Base-by-base conservation (phyloP, 2,797 vertebrate species). In the Hirundo rustica region DNA sequence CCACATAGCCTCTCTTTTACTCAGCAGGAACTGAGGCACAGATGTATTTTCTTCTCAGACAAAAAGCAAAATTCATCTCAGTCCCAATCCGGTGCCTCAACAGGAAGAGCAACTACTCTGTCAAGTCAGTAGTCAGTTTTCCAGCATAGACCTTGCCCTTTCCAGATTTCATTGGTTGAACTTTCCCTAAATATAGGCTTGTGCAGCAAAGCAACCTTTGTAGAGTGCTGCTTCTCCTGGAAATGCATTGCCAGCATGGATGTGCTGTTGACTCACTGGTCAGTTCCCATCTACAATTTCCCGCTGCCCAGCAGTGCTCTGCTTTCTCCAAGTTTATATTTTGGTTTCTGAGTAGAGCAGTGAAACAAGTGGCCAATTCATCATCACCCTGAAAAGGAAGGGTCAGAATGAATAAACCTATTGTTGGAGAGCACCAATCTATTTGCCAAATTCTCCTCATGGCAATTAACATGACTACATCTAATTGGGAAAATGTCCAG, bases 331-430 rank as follows among this genome's bases (percentile, higher is more conserved):
- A 80, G 78, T 94, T 95, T 97, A 78, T 19, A 27, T 94, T 95
- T 92, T 87, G 85, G 76, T 95, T 91, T 86, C 85, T 95, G 96
- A 89, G 78, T 71, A 92, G 65, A 90, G 85, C 91, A 82, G 76
- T 64, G 61, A 82, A 96, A 89, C 72, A 96, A 97, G 87, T 89
- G 82, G 30, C 64, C 83, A 90, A 95, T 97, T 96, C 79, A 96
- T 96, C 86, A 6, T 85, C 75, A 86, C 32, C 77, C 71, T 93
- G 66, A 89, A 96, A 94, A 94, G 61, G 76, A 91, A 95, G 62
- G 74, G 64, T 88, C 78, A 53, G 75, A 93, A 92, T 97, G 95
- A 97, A 97, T 96, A 95, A 97, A 79, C 79, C 93, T 80, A 54
- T 94, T 94, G 91, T 88, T 94, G 85, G 77, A 88, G 90, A 60